Base-by-base conservation (phyloP, 2,797 vertebrate genomes). In the Percopsis omiscomaycus region DNA sequence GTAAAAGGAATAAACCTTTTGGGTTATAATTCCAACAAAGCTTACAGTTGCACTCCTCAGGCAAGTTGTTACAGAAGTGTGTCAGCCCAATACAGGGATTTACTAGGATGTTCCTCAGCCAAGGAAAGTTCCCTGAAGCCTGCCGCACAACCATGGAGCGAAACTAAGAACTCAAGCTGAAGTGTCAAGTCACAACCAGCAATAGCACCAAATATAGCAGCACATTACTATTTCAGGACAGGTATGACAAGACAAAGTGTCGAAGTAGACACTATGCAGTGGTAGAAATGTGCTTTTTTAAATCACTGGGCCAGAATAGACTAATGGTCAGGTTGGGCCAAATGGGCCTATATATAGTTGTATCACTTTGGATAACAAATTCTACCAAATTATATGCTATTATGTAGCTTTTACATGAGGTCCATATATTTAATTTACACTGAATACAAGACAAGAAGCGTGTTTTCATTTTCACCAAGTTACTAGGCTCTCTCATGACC, bases 81-180 rank as follows among this genome's bases (percentile, higher is more conserved):
- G 16, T 52, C 55, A 56, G 55, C 9, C 55, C 55, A 30, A 10
- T 32, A 37, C 6, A 37, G 32, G 32, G 55, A 56, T 56, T 16
- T 56, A 30, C n/a, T 42, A 30, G 15, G 32, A 15, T 55, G 53
- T 55, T 55, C 29, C 11, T 28, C 22, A 55, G 28, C 32, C 53
- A 55, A 12, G n/a, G 28, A 12, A 54, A 14, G 52, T 28, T 54
- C 52, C 4, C 2, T 28, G 22, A 22, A 30, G 29, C 8, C 28
- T n/a, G 53, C 6, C 32, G 30, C 53, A 14, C 52, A 54, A 13
- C 28, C 16, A 52, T 28, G 29, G 48, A 50, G n/a, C 48, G 4
- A n/a, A 50, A 50, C 48, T 16, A 47, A 27, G 2, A 52, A 22
- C 16, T 52, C 15, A 27, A 52, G 50, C 15, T 52, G 50, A 52